phyloP scores from a whole-genome alignment of 2,797 vertebrate genomes.

The Babyrousa celebensis region DNA sequence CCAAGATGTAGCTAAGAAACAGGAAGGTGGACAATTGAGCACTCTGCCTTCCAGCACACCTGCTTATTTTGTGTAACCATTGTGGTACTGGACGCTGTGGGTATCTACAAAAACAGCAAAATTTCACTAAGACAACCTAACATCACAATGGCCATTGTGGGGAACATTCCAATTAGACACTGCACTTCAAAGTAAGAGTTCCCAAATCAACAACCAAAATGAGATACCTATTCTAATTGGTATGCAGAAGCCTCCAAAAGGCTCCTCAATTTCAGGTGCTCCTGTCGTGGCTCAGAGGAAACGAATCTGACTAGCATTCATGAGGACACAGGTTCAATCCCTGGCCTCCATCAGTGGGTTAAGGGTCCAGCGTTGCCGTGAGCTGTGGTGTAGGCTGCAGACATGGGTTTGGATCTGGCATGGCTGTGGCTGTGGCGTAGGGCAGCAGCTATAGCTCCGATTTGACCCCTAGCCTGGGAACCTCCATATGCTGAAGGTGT shows the following conservation, averaged over 20 bases:
- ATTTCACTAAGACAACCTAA: not conserved
- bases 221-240: not conserved
- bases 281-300: too few species aligned
- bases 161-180: not conserved
- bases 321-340: too few species aligned
- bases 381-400: too few species aligned
- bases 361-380: too few species aligned
- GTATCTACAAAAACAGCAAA: not conserved
- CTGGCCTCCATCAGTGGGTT: too few species aligned
- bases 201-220: not conserved
- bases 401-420: too few species aligned
- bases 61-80: conserved; percentile 7
- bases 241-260: not conserved
- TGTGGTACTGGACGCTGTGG: not conserved
- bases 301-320: too few species aligned
- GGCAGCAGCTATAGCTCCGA: too few species aligned
- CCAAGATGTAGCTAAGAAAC: not conserved
- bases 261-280: not conserved
- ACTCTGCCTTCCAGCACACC: not conserved
- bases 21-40: not conserved
- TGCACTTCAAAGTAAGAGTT: not conserved
- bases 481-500: too few species aligned
- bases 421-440: too few species aligned
- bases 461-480: too few species aligned
- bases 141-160: not conserved